These are phyloP conservation scores for Gouania willdenowi DNA, from an alignment of 2,797 vertebrate genomes.

Conservation along the genomic window DNA sequence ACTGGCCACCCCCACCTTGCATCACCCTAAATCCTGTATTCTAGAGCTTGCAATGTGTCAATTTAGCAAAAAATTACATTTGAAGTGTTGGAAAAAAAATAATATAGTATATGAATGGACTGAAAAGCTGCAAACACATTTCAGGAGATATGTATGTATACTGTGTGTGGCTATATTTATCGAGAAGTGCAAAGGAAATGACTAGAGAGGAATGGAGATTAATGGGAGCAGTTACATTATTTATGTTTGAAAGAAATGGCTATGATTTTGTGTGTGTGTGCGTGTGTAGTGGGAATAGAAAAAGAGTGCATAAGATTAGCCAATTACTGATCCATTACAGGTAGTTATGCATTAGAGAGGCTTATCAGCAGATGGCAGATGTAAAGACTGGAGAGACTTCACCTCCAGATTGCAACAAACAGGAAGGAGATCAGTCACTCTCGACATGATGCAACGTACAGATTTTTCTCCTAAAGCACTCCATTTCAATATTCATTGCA, in stretches of 20 bases:
- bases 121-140: constrained; percentile 18
- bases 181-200: constrained; percentile 13
- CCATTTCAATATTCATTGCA: too few relatives aligned
- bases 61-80: constrained; percentile 27
- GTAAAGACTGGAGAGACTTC: constrained; percentile 1
- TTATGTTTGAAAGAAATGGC: constrained; percentile 42
- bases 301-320: constrained; percentile 2
- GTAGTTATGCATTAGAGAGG: constrained; percentile 39
- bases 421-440: neutral
- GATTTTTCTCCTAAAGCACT: too few relatives aligned
- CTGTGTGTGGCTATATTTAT: constrained; percentile 25
- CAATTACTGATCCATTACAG: constrained; percentile 42
- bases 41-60: constrained; percentile 42
- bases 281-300: neutral
- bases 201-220: constrained; percentile 44
- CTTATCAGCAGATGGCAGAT: constrained; percentile 33
- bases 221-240: constrained; percentile 61
- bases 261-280: neutral
- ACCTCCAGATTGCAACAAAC: neutral
- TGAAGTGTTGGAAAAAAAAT: constrained; percentile 33
- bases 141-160: constrained; percentile 5
- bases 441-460: too few relatives aligned
- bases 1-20: constrained; percentile 20
- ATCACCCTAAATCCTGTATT: constrained; percentile 36
- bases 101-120: constrained; percentile 29